phyloP scores from a whole-genome alignment of 1,140 invertebrate species.

The Sipha flava region DNA sequence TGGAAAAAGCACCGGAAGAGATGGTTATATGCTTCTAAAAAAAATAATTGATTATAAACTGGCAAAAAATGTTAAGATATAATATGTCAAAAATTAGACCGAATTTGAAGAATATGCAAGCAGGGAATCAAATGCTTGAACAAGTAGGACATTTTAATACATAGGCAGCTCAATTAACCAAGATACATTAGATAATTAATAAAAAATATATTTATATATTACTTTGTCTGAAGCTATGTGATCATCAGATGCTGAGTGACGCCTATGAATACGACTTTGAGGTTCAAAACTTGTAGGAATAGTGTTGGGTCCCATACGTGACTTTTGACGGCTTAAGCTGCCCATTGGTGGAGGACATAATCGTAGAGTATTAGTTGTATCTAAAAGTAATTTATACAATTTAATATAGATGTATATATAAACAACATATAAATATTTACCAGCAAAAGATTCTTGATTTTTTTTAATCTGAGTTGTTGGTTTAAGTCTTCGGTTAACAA shows the following conservation, averaged over 20 bases:
- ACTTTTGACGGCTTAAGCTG: constrained; percentile 36
- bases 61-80: too few relatives aligned
- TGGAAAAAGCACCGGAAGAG: too few relatives aligned
- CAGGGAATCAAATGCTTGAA: too few relatives aligned
- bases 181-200: too few relatives aligned
- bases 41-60: too few relatives aligned
- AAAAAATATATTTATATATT: background rate
- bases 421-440: constrained; percentile 2
- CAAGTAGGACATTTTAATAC: background rate
- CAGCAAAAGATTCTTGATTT: constrained; percentile 1
- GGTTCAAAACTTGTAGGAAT: constrained; percentile 36
- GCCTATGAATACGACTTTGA: constrained; percentile 24
- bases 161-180: too few relatives aligned
- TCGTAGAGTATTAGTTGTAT: constrained; percentile 33
- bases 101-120: too few relatives aligned
- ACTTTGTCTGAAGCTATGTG: constrained; percentile 15
- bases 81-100: too few relatives aligned
- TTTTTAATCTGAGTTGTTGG: constrained; percentile 36
- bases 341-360: constrained; percentile 39
- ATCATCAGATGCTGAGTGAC: constrained; percentile 33
- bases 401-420: background rate
- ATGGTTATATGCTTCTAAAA: too few relatives aligned
- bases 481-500: constrained; percentile 51
- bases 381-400: background rate
- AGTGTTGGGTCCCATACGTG: constrained; percentile 43